Evolutionary conservation across 92 coral and sea anemone genomes (phyloP).

Genomic region (Metridium senile): DNA sequence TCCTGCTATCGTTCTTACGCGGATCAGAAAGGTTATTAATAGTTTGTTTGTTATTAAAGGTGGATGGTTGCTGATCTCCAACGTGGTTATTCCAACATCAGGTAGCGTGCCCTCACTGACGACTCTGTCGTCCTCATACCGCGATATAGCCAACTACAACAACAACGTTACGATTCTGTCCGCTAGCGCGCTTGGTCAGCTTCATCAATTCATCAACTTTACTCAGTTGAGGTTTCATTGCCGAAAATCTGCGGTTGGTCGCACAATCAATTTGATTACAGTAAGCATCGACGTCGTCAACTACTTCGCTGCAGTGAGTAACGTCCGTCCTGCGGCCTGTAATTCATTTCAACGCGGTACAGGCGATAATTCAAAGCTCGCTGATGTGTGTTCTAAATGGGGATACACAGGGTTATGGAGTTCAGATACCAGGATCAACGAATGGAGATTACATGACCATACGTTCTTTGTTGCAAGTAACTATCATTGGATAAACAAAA

Average conservation of each 20-base stretch:
- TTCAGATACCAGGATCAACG: not conserved
- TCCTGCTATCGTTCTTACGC: too few species aligned
- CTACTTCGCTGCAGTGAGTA: conserved; percentile 18
- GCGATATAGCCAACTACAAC: conserved; percentile 21
- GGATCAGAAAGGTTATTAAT: too few species aligned
- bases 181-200: conserved; percentile 8
- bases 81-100: conserved; percentile 23
- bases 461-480: not conserved
- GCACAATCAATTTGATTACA: conserved; percentile 24
- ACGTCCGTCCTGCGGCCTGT: conserved; percentile 16
- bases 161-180: conserved; percentile 15
- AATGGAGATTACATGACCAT: conserved; percentile 16
- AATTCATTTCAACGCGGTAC: conserved; percentile 18
- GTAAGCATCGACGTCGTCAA: conserved; percentile 14
- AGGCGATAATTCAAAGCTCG: conserved; percentile 25
- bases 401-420: conserved; percentile 19
- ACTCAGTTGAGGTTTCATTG: conserved; percentile 37
- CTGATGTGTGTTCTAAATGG: conserved; percentile 10
- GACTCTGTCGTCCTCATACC: not conserved
- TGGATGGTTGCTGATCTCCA: conserved; percentile 22
- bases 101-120: not conserved
- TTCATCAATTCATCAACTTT: conserved; percentile 11
- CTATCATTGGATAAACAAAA: conserved; percentile 20
- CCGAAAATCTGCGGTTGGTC: not conserved
- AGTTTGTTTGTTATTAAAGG: not conserved